Base-by-base conservation (phyloP, 2,113 vertebrate genomes). In the Puntigrus tetrazona region DNA sequence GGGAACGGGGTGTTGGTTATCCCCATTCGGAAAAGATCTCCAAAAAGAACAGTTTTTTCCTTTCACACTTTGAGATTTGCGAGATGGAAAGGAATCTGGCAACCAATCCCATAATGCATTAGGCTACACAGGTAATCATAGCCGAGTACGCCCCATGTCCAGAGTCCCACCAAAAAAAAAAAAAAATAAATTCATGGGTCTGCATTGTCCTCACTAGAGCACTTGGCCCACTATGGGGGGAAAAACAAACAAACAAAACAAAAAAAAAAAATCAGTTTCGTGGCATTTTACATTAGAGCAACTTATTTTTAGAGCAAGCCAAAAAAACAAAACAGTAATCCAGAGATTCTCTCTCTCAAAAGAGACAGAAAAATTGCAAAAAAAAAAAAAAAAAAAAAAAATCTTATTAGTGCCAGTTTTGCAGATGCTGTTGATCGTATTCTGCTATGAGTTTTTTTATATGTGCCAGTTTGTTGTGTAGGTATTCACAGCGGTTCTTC, bases 391-490 rank as follows among this genome's bases (percentile, higher is more conserved):
- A 52, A 61, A 43, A 63, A 83, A 63, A 31, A 86, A 65, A 75
- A 6, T 7, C 16, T 52, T 16, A 89, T 93, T 92, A 94, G 90
- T 88, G 93, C 92, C 95, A 96, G 88, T 92, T 91, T 90, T 96
- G 95, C 73, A 97, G 94, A 92, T 97, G 97, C 92, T 96, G 95
- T 91, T 97, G 97, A 96, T 99, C 98, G 4, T 96, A 99, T 88
- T 97, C 96, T 45, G 97, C 96, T 91, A 99, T 99, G 89, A 97
- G 96, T 95, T 95, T 95, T 94, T 99, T 99, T 92, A 99, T 98
- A 89, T 99, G 97, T 76, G 98, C 97, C 94, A 99, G 96, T 94
- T 99, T 99, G 93, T 96, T 97, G 95, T 99, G 97, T 87, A 99
- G 96, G 93, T 99, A 98, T 96, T 99, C 97, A 82, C 97, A 99